Evolutionary conservation across 2,113 vertebrate genomes (phyloP).

Genomic region (Chitala chitala): DNA sequence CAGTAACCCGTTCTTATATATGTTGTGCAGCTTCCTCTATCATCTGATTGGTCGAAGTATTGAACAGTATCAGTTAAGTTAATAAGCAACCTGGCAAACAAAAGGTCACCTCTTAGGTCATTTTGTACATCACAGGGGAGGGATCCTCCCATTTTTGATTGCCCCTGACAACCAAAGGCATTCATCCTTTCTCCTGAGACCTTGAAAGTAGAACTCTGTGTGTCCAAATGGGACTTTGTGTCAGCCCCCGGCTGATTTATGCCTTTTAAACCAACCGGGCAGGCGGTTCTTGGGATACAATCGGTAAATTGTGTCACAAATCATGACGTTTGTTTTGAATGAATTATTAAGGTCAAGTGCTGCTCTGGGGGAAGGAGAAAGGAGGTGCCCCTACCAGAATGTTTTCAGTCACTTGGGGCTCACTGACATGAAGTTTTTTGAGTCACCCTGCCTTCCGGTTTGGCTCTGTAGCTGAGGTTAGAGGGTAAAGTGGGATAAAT

Average conservation of each 20-base stretch:
- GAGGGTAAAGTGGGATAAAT: background rate
- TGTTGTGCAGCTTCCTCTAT: conserved; percentile 48
- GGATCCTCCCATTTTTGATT: background rate
- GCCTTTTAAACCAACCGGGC: conserved; percentile 10
- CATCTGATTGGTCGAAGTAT: conserved; percentile 60
- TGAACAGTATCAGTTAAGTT: conserved; percentile 44
- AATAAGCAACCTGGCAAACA: conserved; percentile 22
- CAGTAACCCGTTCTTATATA: too few relatives aligned
- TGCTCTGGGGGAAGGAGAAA: background rate
- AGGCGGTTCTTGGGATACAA: background rate
- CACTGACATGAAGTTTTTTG: background rate
- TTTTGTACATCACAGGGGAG: conserved; percentile 26
- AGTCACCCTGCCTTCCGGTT: background rate
- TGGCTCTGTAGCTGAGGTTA: background rate
- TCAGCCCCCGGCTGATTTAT: conserved; percentile 1
- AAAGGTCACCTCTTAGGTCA: conserved; percentile 24
- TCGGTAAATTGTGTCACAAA: background rate
- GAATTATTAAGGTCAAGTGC: background rate
- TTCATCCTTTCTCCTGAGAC: background rate
- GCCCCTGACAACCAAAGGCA: background rate
- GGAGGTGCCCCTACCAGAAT: background rate
- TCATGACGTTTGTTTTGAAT: conserved; percentile 5
- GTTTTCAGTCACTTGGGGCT: background rate
- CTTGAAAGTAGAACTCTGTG: conserved; percentile 7
- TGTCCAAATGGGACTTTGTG: background rate